Evolutionary conservation across 2,888 invertebrate genomes (phyloP).

Genomic region (Zygaena filipendulae): DNA sequence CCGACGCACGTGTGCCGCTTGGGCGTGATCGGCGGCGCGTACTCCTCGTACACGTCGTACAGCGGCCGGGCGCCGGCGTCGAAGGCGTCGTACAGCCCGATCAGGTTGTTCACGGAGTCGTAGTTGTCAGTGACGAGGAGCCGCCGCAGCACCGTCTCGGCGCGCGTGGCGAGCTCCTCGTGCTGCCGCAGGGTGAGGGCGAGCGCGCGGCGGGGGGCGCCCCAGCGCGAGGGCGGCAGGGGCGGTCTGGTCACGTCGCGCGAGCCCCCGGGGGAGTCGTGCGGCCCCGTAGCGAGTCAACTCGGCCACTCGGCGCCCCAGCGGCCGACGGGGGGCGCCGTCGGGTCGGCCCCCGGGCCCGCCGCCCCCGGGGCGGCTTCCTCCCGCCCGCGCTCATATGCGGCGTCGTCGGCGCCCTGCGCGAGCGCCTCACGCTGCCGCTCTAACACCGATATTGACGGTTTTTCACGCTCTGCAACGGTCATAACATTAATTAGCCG

Average conservation of each 20-base stretch:
- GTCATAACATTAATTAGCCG: too few species aligned
- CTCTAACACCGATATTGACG: conserved; percentile 71
- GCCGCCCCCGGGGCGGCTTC: conserved; percentile 22
- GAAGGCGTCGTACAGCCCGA: conserved; percentile 73
- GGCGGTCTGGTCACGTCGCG: conserved; percentile 32
- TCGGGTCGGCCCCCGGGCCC: conserved; percentile 63
- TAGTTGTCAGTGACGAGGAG: conserved; percentile 88
- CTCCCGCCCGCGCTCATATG: conserved; percentile 33
- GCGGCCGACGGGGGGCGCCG: conserved; percentile 83
- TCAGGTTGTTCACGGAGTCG: conserved; percentile 89
- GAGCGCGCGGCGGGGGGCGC: conserved; percentile 29
- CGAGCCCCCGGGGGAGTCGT: conserved; percentile 31
- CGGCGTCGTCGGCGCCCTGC: conserved; percentile 60
- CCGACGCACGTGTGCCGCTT: conserved; percentile 91
- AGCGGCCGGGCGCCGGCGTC: conserved; percentile 69
- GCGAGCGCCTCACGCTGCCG: conserved; percentile 71
- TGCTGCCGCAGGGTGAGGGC: conserved; percentile 66
- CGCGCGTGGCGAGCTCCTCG: conserved; percentile 81
- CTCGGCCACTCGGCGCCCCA: conserved; percentile 97
- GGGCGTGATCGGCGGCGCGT: conserved; percentile 80
- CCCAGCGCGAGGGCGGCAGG: conserved; percentile 46
- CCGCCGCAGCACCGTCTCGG: conserved; percentile 83
- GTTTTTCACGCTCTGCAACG: conserved; percentile 81
- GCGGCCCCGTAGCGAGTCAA: conserved; percentile 84
- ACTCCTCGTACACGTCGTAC: conserved; percentile 78